Conservation (phyloP, 2,888 invertebrate species). For the Eristalinus sepulchralis region DNA sequence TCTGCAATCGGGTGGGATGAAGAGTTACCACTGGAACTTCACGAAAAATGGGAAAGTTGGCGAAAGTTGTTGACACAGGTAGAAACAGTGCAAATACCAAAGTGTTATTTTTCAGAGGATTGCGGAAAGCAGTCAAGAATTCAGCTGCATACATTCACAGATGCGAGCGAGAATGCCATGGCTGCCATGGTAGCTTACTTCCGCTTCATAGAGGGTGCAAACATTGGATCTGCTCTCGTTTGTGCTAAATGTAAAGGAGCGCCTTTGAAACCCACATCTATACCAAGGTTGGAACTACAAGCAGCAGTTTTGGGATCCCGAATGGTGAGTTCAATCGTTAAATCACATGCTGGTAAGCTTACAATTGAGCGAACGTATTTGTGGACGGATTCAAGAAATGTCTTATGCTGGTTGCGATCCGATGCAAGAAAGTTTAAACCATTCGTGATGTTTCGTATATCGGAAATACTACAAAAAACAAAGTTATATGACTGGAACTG, state of each 20-base stretch:
- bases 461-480: background rate
- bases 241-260: constrained; percentile 71
- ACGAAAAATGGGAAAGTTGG: constrained; percentile 41
- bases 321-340: constrained; percentile 1
- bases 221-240: constrained; percentile 55
- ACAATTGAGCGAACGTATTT: background rate
- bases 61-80: constrained; percentile 19
- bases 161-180: constrained; percentile 62
- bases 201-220: constrained; percentile 35
- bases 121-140: background rate
- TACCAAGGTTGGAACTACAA: constrained; percentile 72
- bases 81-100: constrained; percentile 36
- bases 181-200: constrained; percentile 72
- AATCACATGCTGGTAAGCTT: background rate
- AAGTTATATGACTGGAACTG: background rate
- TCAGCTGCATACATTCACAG: constrained; percentile 1
- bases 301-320: constrained; percentile 71
- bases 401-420: constrained; percentile 10
- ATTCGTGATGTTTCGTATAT: background rate
- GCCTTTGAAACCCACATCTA: constrained; percentile 70
- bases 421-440: background rate
- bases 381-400: background rate
- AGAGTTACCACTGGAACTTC: constrained; percentile 9
- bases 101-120: constrained; percentile 35
- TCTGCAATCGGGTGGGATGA: background rate